phyloP scores from a whole-genome alignment of 2,113 vertebrate species.

The Calyptommatus sinebrachiatus region DNA sequence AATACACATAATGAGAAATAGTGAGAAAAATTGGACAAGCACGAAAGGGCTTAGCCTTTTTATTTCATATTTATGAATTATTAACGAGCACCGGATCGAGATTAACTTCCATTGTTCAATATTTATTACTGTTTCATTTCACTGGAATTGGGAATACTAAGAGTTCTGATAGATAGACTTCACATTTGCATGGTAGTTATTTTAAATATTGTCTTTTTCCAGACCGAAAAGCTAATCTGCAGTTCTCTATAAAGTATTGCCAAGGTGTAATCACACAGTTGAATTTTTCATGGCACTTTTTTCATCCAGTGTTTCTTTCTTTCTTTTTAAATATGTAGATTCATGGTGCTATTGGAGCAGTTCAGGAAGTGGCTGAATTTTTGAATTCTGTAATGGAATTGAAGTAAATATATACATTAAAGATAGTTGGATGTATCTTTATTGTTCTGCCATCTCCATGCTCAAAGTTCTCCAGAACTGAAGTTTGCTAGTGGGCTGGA shows the following conservation, averaged over 20 bases:
- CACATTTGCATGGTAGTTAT: slow-evolving; percentile 45
- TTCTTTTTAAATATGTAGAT: background rate
- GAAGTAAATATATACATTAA: background rate
- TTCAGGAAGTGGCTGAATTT: slow-evolving; percentile 38
- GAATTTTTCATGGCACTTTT: slow-evolving; percentile 18
- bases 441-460: background rate
- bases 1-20: slow-evolving; percentile 21
- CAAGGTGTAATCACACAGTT: background rate
- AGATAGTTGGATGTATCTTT: background rate
- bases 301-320: background rate
- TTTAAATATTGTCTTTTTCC: slow-evolving; percentile 29
- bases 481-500: background rate
- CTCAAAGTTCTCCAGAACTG: background rate
- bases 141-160: slow-evolving; percentile 21
- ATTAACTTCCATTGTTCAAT: slow-evolving; percentile 54
- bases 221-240: slow-evolving; percentile 57
- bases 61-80: slow-evolving; percentile 63
- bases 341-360: slow-evolving; percentile 3
- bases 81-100: slow-evolving; percentile 15
- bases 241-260: slow-evolving; percentile 54
- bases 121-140: slow-evolving; percentile 64
- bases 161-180: slow-evolving; percentile 48
- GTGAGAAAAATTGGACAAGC: background rate
- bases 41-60: background rate
- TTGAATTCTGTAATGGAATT: slow-evolving; percentile 37